Conservation (phyloP, 1,140 invertebrate genomes). For the Muscidifurax raptorellus region DNA sequence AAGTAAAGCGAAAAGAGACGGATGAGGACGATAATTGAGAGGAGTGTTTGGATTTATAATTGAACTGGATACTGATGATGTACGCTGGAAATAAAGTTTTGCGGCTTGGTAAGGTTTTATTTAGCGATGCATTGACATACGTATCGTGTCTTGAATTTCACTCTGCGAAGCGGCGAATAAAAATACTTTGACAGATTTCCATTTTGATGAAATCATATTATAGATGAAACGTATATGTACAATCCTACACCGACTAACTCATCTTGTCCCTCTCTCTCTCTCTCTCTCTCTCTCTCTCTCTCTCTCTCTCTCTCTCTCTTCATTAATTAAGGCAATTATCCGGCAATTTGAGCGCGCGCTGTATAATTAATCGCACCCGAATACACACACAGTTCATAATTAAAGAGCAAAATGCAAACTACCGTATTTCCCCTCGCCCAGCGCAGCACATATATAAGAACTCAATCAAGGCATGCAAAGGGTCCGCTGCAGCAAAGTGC, state of each 20-base stretch:
- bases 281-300: too few relatives aligned
- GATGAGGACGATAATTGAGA: not conserved
- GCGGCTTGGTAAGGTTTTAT: not conserved
- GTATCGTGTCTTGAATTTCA: too few relatives aligned
- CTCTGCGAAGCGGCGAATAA: too few relatives aligned
- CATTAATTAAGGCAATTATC: too few relatives aligned
- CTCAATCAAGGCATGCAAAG: not conserved
- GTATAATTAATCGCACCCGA: not conserved
- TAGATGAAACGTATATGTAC: too few relatives aligned
- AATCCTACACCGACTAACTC: too few relatives aligned
- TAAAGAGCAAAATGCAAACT: not conserved
- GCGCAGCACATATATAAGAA: not conserved
- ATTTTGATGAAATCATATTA: constrained; percentile 1
- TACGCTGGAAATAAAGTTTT: too few relatives aligned
- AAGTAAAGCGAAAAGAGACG: not conserved
- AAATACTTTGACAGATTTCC: not conserved
- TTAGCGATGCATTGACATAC: too few relatives aligned
- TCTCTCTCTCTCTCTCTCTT: too few relatives aligned
- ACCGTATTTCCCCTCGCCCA: not conserved
- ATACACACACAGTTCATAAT: not conserved
- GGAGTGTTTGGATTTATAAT: constrained; percentile 24
- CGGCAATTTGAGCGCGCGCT: too few relatives aligned
- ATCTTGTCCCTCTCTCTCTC: too few relatives aligned
- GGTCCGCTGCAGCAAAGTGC: not conserved
- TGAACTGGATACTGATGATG: too few relatives aligned